Conservation (phyloP, 2,797 vertebrate genomes). For the Enteromius viviparus region DNA sequence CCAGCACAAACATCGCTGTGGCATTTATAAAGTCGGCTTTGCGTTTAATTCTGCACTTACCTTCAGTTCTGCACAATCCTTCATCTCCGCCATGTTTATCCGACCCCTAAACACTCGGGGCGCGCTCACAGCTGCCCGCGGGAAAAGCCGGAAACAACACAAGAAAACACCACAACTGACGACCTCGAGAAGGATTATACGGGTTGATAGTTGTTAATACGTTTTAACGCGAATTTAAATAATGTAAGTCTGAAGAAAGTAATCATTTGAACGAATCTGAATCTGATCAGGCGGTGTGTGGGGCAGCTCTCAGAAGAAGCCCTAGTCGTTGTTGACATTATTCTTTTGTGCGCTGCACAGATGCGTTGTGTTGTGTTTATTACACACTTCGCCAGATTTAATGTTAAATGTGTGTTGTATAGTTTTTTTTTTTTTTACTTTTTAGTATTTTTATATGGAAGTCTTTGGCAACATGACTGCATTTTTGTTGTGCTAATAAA, state of each 20-base stretch:
- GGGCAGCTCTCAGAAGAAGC: background rate
- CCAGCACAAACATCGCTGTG: background rate
- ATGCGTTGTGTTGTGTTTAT: background rate
- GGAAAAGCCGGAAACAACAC: background rate
- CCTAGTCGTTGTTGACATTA: constrained; percentile 13
- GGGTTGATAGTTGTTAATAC: background rate
- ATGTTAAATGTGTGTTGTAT: background rate
- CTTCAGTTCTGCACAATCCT: constrained; percentile 34
- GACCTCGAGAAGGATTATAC: background rate
- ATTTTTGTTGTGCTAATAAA: background rate
- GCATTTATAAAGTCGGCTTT: background rate
- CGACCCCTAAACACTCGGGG: constrained; percentile 58
- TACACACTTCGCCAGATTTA: no score
- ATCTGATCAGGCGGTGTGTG: background rate
- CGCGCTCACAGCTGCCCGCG: constrained; percentile 43
- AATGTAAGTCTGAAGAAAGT: background rate
- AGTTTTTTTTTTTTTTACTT: background rate
- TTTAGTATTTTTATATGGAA: background rate
- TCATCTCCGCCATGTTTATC: constrained; percentile 64
- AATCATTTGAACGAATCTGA: background rate
- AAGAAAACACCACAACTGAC: background rate
- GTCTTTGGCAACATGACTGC: background rate
- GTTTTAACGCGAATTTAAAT: background rate
- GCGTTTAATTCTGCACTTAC: constrained; percentile 23
- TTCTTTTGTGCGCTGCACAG: background rate